Percentiles rank a stretch among this genome's conserved stretches.
Conservation (phyloP, 2,797 vertebrate genomes). For the Gymnodraco acuticeps region DNA sequence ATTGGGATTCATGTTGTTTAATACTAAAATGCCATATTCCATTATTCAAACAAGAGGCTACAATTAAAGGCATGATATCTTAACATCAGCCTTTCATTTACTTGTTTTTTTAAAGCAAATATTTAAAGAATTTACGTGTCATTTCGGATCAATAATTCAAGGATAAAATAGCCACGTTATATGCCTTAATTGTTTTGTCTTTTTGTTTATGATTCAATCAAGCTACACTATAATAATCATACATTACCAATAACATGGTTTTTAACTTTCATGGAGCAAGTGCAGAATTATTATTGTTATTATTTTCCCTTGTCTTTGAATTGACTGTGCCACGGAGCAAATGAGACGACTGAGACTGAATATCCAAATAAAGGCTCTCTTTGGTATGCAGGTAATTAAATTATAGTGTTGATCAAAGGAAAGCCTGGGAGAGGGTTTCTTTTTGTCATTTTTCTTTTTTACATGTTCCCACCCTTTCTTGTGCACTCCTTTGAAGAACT, state of each 20-base stretch:
- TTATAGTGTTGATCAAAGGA: slow-evolving; percentile 73
- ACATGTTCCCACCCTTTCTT: slow-evolving; percentile 48
- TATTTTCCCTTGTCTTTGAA: slow-evolving; percentile 29
- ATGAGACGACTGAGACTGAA: slow-evolving; percentile 18
- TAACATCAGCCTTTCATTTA: neutral
- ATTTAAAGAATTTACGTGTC: neutral
- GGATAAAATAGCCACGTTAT: neutral
- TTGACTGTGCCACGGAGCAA: neutral
- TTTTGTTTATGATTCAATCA: neutral
- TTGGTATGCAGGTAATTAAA: slow-evolving; percentile 73
- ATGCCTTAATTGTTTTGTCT: neutral
- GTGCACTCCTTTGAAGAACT: slow-evolving; percentile 68
- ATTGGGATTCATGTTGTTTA: too few relatives aligned
- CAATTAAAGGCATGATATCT: neutral
- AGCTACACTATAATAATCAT: neutral
- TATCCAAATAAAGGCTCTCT: slow-evolving; percentile 54
- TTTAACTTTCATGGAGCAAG: slow-evolving; percentile 25
- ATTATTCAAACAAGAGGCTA: neutral
- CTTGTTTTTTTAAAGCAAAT: neutral
- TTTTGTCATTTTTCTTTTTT: slow-evolving; percentile 12
- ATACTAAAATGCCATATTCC: neutral
- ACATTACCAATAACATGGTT: slow-evolving; percentile 9
- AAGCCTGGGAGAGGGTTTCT: slow-evolving; percentile 34
- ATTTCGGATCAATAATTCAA: neutral
- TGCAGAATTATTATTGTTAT: neutral